Percentiles rank a stretch among this genome's conserved stretches.
phyloP scores from a whole-genome alignment of 2,797 vertebrate genomes.

The Artibeus lituratus region DNA sequence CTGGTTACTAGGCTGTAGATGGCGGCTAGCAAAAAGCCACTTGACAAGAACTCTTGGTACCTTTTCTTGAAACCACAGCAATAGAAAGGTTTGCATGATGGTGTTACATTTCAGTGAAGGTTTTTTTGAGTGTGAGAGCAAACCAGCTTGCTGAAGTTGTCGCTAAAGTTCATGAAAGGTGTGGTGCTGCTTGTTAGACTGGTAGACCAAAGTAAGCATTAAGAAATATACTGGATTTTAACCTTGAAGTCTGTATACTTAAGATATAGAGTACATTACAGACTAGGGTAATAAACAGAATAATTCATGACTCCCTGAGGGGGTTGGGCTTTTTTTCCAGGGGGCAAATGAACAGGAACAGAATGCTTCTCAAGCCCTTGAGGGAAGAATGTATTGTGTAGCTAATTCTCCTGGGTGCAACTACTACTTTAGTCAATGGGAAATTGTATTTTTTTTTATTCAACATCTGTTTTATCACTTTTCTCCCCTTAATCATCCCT shows the following conservation, averaged over 20 bases:
- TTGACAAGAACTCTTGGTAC: background rate
- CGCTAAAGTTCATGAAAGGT: constrained; percentile 64
- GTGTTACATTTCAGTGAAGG: constrained; percentile 43
- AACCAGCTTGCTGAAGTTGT: constrained; percentile 58
- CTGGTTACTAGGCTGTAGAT: background rate
- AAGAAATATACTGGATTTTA: constrained; percentile 10
- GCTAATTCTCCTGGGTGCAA: constrained; percentile 48
- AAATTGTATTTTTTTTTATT: constrained; percentile 64
- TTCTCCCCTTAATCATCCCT: constrained; percentile 55
- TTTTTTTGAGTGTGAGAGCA: constrained; percentile 19
- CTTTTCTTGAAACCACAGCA: constrained; percentile 15
- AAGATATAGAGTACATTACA: background rate
- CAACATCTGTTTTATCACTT: constrained; percentile 76
- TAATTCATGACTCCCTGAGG: constrained; percentile 65
- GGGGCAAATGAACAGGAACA: constrained; percentile 54
- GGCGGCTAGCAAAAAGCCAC: background rate
- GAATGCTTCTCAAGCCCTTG: constrained; percentile 24
- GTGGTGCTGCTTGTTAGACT: constrained; percentile 2
- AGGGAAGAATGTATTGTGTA: constrained; percentile 42
- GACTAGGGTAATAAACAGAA: constrained; percentile 56
- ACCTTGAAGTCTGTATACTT: background rate
- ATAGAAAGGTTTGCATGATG: background rate
- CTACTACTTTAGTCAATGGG: constrained; percentile 48
- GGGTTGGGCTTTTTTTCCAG: constrained; percentile 10
- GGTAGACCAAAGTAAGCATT: constrained; percentile 20